phyloP scores from a whole-genome alignment of 2,797 vertebrate species.

The Bovichtus variegatus region DNA sequence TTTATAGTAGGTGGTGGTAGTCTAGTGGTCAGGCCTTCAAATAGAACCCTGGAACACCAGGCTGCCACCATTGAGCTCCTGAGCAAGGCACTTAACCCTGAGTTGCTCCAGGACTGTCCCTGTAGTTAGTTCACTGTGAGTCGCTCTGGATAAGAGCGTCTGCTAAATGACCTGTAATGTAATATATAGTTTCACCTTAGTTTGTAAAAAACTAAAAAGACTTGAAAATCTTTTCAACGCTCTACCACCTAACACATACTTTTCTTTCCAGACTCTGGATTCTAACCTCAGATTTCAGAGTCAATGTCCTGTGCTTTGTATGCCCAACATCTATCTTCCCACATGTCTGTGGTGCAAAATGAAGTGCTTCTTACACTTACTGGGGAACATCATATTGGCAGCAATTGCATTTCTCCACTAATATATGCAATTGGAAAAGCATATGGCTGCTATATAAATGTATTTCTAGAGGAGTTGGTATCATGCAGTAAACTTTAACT shows the following conservation, averaged over 20 bases:
- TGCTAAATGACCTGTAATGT: no score
- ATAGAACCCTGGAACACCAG: no score
- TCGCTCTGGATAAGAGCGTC: no score
- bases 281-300: not conserved
- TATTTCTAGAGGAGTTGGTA: not conserved
- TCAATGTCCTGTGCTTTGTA: not conserved
- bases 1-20: no score
- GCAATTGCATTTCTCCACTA: not conserved
- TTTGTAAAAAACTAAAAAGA: no score
- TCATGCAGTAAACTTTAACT: not conserved
- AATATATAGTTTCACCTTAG: no score
- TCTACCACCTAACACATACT: not conserved
- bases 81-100: no score
- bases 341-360: not conserved
- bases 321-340: not conserved
- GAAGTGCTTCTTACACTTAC: not conserved
- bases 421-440: constrained; percentile 1
- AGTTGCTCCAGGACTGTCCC: no score
- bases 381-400: not conserved
- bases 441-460: not conserved
- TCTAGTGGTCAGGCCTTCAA: no score
- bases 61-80: no score
- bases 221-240: no score
- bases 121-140: no score
- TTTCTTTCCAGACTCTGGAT: not conserved